Percentiles rank a stretch among this genome's conserved stretches.
phyloP scores from a whole-genome alignment of 92 coral and sea anemone species.

The Zoanthus gigantus region DNA sequence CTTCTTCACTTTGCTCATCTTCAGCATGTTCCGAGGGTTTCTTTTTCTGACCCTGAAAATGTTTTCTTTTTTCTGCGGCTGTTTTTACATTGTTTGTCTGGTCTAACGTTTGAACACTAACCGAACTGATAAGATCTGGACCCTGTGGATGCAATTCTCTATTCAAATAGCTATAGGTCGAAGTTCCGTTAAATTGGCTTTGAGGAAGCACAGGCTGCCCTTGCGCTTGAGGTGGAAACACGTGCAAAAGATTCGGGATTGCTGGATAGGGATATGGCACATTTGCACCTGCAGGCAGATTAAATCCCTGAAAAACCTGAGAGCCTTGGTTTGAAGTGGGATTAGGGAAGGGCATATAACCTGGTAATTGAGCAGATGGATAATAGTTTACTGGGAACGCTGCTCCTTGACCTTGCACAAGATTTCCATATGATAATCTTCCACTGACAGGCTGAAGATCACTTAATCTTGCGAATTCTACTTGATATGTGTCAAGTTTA shows the following conservation, averaged over 20 bases:
- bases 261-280: neutral
- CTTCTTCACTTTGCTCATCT: neutral
- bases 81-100: neutral
- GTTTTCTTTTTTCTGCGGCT: conserved; percentile 16
- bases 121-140: neutral
- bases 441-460: conserved; percentile 9
- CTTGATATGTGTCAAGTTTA: neutral
- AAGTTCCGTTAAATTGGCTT: neutral
- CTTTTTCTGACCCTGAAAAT: neutral
- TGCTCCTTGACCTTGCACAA: conserved; percentile 1
- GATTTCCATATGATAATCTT: neutral
- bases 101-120: neutral
- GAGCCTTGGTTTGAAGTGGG: conserved; percentile 9
- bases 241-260: neutral
- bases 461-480: conserved; percentile 7
- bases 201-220: neutral
- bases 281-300: conserved; percentile 6
- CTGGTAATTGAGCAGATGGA: neutral
- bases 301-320: conserved; percentile 18
- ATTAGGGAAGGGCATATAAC: neutral
- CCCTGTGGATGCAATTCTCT: conserved; percentile 11
- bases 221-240: neutral
- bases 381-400: neutral
- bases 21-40: conserved; percentile 30
- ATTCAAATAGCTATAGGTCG: neutral